Evolutionary conservation across 2,888 invertebrate genomes (phyloP).

Genomic region (Tachystola acroxantha): DNA sequence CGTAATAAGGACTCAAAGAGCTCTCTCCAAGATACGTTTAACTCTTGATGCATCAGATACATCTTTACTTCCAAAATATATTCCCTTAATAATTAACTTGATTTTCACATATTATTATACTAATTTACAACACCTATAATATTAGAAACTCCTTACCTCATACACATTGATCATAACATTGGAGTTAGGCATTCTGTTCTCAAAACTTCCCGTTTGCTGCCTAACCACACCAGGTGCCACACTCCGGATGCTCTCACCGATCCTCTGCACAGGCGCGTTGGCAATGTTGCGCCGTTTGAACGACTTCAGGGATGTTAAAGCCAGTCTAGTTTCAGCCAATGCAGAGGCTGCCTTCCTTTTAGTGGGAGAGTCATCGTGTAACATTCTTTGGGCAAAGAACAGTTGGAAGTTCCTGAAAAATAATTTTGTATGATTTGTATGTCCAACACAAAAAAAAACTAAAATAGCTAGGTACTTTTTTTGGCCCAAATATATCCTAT

Average conservation of each 20-base stretch:
- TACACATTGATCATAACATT: conserved; percentile 77
- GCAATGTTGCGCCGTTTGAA: conserved; percentile 79
- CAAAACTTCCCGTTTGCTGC: conserved; percentile 46
- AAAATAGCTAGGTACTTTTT: too few relatives aligned
- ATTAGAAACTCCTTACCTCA: conserved; percentile 73
- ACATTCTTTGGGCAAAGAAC: conserved; percentile 82
- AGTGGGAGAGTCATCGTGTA: conserved; percentile 80
- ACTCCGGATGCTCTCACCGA: conserved; percentile 77
- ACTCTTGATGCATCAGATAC: too few relatives aligned
- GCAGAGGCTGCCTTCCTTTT: conserved; percentile 78
- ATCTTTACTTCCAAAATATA: too few relatives aligned
- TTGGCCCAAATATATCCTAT: too few relatives aligned
- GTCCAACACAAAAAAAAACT: too few relatives aligned
- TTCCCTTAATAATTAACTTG: too few relatives aligned
- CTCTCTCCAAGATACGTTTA: too few relatives aligned
- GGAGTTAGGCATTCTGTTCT: conserved; percentile 55
- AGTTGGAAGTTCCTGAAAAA: conserved; percentile 84
- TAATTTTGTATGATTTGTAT: too few relatives aligned
- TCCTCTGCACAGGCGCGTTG: conserved; percentile 64
- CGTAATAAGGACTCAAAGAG: too few relatives aligned
- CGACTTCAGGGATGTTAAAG: conserved; percentile 85
- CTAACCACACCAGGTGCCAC: conserved; percentile 72
- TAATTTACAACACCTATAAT: too few relatives aligned
- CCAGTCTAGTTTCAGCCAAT: conserved; percentile 84
- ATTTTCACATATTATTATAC: too few relatives aligned